Evolutionary conservation across 2,797 vertebrate genomes (phyloP), one percentile per base, ranked within the genome.

Genomic region (Champsocephalus esox): DNA sequence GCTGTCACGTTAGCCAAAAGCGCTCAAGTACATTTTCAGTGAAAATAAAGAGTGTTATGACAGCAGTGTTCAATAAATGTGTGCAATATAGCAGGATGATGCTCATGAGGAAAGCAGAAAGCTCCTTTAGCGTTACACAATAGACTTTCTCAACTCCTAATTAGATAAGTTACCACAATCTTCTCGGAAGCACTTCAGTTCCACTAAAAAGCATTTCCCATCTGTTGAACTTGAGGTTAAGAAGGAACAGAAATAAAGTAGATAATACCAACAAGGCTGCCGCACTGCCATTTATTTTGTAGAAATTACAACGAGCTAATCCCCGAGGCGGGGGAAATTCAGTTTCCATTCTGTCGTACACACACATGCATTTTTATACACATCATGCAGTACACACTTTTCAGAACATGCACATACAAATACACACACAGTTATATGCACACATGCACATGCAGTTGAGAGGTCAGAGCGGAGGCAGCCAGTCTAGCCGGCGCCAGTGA

Each of bases 31-130:
- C 28, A 71, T 60, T 41, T 67, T 32, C 57, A 66, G 49, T 66
- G 61, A 72, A 83, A 81, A 61, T 46, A 45, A 76, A 75, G 46
- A 62, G 49, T 76, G 43, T 65, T 59, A 38, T 75, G 66, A 62
- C 46, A 59, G 55, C 50, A 58, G 12, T 54, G 51, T 77, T 28
- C 43, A 70, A 46, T 62, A 46, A 57, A 43, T 48, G 52, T 60
- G n/a, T 54, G 34, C 57, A 60, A 13, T 58, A 52, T 52, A 50
- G 8, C 13, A 69, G 43, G 54, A 75, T 38, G 7, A 19, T 43
- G 51, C 57, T 51, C 63, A 14, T 61, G 55, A 75, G 52, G 50
- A 80, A 77, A 77, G 57, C 43, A 66, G 9, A 61, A 65, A 49
- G 38, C n/a, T 56, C 6, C 34, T 59, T 60, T 55, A 76, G 57